Base-by-base conservation (phyloP, 2,888 invertebrate species). In the Zaprionus lineosus region DNA sequence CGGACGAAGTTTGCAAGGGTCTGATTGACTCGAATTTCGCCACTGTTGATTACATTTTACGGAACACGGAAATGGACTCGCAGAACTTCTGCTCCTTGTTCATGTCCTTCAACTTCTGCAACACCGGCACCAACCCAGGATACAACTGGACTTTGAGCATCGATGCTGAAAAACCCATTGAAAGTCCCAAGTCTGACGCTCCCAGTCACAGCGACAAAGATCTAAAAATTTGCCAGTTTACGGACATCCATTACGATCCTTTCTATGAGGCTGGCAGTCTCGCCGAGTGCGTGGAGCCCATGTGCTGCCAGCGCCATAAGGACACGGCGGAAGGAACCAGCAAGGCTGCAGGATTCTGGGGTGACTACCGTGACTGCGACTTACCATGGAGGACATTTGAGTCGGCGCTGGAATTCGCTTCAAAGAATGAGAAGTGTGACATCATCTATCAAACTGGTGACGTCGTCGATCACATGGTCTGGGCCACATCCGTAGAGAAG, bases 361-460 rank as follows among this genome's bases (percentile, higher is more conserved):
- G 96, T 1, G 95, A 95, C 86, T 95, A 94, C 74, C 91, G 94
- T 46, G 90, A 92, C 50, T 97, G 97, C 82, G 97, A 97, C 87
- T 91, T 93, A 0, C 95, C 97, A 0, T 90, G 92, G 90, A 92
- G 94, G 87, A 92, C 94, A 0, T 91, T 94, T 28, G 92, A 93
- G 47, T 92, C 94, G 77, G 91, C 93, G 16, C 90, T 97, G 61
- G 90, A 92, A 8, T 92, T 93, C 47, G 92, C 94, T 2, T 89
- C 89, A 11, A 89, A 90, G 12, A 93, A 93, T 77, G 79, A 93
- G 91, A 90, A 93, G 29, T 90, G 94, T 14, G 93, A 93, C 67
- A 91, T 92, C 16, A 91, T 97, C 3, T 94, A 96, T 79, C 95
- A 95, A 88, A 95, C 97, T 12, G 98, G 98, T 1, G 98, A 98